phyloP scores from a whole-genome alignment of 2,888 invertebrate species.

The Noctua janthe region DNA sequence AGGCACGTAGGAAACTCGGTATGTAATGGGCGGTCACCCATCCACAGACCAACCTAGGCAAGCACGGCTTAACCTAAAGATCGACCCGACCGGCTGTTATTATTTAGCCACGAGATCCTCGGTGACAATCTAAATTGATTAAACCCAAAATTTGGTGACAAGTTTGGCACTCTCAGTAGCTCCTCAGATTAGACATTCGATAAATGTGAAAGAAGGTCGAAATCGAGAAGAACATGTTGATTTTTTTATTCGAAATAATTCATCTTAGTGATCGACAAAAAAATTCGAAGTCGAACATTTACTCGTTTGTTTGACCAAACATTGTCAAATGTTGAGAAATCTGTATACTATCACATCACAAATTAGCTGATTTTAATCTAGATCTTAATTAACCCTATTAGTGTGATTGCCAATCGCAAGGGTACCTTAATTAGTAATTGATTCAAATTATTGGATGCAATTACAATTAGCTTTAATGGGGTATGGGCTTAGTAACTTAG shows the following conservation, averaged over 20 bases:
- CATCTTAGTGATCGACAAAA: background rate
- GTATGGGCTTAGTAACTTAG: background rate
- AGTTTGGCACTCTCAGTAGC: background rate
- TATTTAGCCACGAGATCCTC: background rate
- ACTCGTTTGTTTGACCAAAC: background rate
- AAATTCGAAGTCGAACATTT: background rate
- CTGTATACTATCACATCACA: background rate
- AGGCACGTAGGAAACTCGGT: too few relatives aligned
- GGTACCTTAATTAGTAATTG: conserved; percentile 10
- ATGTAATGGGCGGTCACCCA: too few relatives aligned
- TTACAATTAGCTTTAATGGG: background rate
- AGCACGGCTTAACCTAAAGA: too few relatives aligned
- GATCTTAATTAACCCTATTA: conserved; percentile 4
- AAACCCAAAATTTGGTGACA: background rate
- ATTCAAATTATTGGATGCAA: conserved; percentile 6
- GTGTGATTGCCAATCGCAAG: conserved; percentile 18
- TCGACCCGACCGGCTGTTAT: too few relatives aligned
- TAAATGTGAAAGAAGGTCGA: background rate
- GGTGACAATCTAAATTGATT: background rate
- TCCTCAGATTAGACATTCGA: background rate
- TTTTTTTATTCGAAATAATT: background rate
- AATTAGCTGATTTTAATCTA: conserved; percentile 18
- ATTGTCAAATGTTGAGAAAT: background rate
- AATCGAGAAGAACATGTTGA: background rate
- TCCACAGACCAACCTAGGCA: too few relatives aligned